These are phyloP conservation scores for Esox niger DNA, from an alignment of 2,113 vertebrate species.

Conservation along the genomic window DNA sequence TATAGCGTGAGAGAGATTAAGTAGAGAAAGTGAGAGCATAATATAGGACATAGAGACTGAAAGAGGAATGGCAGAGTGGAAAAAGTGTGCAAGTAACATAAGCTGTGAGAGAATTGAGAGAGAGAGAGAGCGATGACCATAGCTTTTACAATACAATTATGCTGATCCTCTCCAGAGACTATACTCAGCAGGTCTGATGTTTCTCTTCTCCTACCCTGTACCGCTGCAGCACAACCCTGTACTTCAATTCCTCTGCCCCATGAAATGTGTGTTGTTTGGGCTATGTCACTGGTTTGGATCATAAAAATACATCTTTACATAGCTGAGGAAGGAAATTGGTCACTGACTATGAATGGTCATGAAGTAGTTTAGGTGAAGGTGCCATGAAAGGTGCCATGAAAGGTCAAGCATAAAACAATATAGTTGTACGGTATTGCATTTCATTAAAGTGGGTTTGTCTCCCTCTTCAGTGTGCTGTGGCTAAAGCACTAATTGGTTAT, in stretches of 20 bases:
- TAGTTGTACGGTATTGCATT: not conserved
- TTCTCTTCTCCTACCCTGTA: too few relatives aligned
- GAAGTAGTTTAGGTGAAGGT: not conserved
- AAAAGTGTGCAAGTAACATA: not conserved
- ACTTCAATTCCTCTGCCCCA: not conserved
- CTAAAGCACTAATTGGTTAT: slow-evolving; percentile 22
- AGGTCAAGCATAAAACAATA: not conserved
- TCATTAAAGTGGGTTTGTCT: slow-evolving; percentile 13
- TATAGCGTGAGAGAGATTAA: not conserved
- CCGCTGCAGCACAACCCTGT: slow-evolving; percentile 9
- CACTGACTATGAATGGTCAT: not conserved
- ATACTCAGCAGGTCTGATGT: slow-evolving; percentile 25
- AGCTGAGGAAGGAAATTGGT: not conserved
- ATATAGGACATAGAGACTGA: slow-evolving; percentile 8
- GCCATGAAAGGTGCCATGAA: not conserved
- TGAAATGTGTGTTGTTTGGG: not conserved
- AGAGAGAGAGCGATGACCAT: not conserved
- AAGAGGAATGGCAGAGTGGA: not conserved
- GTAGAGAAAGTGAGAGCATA: not conserved
- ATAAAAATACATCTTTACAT: not conserved
- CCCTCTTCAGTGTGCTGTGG: slow-evolving; percentile 18
- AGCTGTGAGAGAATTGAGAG: slow-evolving; percentile 7
- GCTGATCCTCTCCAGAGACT: slow-evolving; percentile 30
- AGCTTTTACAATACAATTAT: too few relatives aligned
- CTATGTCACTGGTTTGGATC: not conserved